Base-by-base conservation (phyloP, 92 coral and sea anemone species). In the Ricordea florida region DNA sequence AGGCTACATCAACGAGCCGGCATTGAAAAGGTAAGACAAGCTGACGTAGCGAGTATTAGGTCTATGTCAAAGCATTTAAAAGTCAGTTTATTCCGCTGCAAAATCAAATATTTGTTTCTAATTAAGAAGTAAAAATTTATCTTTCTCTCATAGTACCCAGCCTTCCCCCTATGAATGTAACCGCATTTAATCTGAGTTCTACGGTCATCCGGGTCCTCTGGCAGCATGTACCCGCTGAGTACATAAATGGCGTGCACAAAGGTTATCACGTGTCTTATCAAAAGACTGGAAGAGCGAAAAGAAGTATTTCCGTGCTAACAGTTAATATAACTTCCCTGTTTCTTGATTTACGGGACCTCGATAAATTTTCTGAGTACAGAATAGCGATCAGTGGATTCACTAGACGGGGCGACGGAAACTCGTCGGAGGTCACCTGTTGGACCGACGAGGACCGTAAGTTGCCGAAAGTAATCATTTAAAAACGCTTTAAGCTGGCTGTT, bases 251-350 rank as follows among this genome's bases (percentile, higher is more conserved):
- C 41, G 62, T 52, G 20, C 47, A 83, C 14, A 37, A 31, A 20
- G 93, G 93, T 9, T 87, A 87, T 56, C 71, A 83, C 66, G 86
- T 87, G 78, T 33, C 56, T 11, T 71, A 77, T 33, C 82, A 87
- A 61, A 72, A 58, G 20, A 56, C 76, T 20, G 40, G 34, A 2
- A 42, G 58, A 25, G 25, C 57, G 26, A 42, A 50, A 15, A 36
- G 61, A 21, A 76, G 78, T 42, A 55, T 42, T 65, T 53, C 40
- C 18, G 26, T 42, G 25, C 46, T 47, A 10, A 25, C 64, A 2
- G 44, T 45, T 10, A 29, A 65, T 46, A 57, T 6, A 20, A 2
- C 40, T n/a, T 28, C 46, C 0, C 10, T 15, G 46, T 63, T 78
- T 24, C 46, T 66, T n/a, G 38, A 22, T 14, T 14, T 69, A 51